These are phyloP conservation scores for Crambe crambe DNA, from an alignment of 37 sponge, comb jelly and placozoan genomes.

Conservation along the genomic window DNA sequence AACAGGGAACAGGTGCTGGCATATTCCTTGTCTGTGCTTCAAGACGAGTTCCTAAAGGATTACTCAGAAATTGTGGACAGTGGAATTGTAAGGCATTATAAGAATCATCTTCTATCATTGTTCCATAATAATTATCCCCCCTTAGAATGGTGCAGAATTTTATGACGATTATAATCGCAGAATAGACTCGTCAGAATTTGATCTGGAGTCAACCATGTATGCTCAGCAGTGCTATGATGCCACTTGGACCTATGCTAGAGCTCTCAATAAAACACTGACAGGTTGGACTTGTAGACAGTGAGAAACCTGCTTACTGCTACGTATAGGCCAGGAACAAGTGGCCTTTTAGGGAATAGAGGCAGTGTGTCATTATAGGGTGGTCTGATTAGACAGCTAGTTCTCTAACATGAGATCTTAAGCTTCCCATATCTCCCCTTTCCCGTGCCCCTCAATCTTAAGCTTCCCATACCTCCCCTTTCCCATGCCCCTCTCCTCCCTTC, in stretches of 20 bases:
- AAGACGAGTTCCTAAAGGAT: not conserved
- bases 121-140: no score
- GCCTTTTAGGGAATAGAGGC: no score
- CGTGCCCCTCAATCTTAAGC: no score
- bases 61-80: not conserved
- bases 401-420: no score
- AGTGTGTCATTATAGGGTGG: no score
- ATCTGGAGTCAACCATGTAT: not conserved
- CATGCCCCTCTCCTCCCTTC: no score
- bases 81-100: slow-evolving; percentile 25
- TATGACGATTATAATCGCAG: not conserved
- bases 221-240: slow-evolving; percentile 41
- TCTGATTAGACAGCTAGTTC: no score
- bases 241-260: slow-evolving; percentile 22
- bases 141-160: not conserved
- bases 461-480: no score
- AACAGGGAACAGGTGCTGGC: slow-evolving; percentile 1
- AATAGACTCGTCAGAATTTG: not conserved
- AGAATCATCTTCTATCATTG: no score
- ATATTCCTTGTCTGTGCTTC: not conserved
- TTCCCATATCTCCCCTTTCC: no score
- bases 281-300: not conserved
- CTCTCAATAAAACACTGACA: slow-evolving; percentile 16
- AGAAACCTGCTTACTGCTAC: not conserved
- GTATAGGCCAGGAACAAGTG: no score